phyloP scores from a whole-genome alignment of 2,797 vertebrate genomes.

The Rhincodon typus region DNA sequence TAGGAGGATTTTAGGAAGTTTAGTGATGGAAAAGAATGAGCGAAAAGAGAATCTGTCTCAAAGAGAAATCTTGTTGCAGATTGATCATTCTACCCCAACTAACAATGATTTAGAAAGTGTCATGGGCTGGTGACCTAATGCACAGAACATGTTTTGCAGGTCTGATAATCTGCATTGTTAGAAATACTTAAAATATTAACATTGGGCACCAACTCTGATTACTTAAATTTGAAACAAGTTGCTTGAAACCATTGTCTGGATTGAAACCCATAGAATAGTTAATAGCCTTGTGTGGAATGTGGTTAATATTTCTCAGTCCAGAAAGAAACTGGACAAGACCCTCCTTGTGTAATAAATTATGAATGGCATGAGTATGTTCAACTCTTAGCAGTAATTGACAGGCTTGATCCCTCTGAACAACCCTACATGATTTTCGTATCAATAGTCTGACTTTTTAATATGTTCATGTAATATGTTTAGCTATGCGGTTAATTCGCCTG shows the following conservation, averaged over 20 bases:
- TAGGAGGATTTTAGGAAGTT: neutral
- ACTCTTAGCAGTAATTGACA: slow-evolving; percentile 24
- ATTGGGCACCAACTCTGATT: neutral
- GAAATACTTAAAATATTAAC: neutral
- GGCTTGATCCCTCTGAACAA: slow-evolving; percentile 13
- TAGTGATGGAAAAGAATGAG: neutral
- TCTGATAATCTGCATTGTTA: neutral
- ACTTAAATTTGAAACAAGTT: neutral
- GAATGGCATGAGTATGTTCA: too few species aligned
- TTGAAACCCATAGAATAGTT: neutral
- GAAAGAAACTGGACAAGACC: too few species aligned
- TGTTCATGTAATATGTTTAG: slow-evolving; percentile 17
- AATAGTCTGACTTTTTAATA: slow-evolving; percentile 22
- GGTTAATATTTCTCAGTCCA: neutral
- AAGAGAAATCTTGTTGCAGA: neutral
- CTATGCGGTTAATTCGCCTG: neutral
- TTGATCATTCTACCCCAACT: neutral
- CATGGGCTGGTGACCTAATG: neutral
- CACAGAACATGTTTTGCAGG: neutral
- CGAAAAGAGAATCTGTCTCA: neutral
- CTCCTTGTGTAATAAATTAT: slow-evolving; percentile 20
- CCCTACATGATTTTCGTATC: slow-evolving; percentile 29
- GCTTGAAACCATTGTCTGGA: neutral
- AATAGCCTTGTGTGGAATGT: neutral
- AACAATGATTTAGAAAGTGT: neutral